phyloP scores from a whole-genome alignment of 2,888 invertebrate genomes.

The Heteromurus nitidus region DNA sequence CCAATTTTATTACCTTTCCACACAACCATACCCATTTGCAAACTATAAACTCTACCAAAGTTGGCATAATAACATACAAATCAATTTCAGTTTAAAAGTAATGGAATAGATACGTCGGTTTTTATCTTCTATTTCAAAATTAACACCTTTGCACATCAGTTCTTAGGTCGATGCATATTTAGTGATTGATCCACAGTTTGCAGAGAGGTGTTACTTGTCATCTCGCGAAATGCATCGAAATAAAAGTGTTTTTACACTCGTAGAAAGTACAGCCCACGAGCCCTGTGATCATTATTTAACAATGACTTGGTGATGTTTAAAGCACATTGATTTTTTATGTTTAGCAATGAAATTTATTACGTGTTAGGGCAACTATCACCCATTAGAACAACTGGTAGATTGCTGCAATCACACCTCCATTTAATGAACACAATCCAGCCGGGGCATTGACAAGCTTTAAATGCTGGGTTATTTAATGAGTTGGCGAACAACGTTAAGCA shows the following conservation, averaged over 20 bases:
- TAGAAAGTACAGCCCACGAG: conserved; percentile 11
- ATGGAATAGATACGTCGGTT: too few species aligned
- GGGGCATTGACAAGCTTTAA: not conserved
- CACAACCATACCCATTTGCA: too few species aligned
- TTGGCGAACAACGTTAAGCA: not conserved
- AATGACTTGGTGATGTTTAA: not conserved
- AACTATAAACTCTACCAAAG: too few species aligned
- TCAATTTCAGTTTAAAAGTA: not conserved
- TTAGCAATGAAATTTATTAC: not conserved
- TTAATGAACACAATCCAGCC: not conserved
- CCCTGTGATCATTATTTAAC: not conserved
- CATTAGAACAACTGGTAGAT: not conserved
- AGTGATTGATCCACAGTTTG: not conserved
- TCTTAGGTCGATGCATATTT: not conserved
- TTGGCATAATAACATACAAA: not conserved
- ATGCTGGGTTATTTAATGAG: not conserved
- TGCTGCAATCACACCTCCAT: not conserved
- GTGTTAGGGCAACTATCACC: not conserved
- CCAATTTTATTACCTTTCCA: too few species aligned
- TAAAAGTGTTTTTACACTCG: not conserved
- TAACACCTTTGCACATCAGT: not conserved
- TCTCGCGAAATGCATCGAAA: too few species aligned
- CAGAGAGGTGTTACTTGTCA: too few species aligned
- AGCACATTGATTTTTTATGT: not conserved
- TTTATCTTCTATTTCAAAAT: not conserved